Conservation (phyloP, 1,140 invertebrate species). For the Aradophagus sp. region DNA sequence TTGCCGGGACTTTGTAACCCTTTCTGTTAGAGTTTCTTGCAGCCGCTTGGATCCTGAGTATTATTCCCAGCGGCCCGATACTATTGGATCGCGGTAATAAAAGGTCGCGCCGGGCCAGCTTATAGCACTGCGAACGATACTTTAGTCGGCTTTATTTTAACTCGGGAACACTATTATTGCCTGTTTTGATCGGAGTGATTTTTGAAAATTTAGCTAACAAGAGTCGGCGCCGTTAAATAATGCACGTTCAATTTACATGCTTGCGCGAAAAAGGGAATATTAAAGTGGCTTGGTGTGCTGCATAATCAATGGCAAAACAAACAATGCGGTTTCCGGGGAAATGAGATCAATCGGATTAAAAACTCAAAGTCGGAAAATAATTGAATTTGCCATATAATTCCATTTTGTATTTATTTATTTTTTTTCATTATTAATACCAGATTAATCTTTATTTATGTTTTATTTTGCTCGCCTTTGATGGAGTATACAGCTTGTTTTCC, state of each 20-base stretch:
- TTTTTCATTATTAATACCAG: too few relatives aligned
- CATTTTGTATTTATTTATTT: too few relatives aligned
- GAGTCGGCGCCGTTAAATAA: not conserved
- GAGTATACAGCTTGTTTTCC: too few relatives aligned
- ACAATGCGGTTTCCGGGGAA: too few relatives aligned
- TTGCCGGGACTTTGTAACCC: conserved; percentile 33
- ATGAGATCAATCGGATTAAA: too few relatives aligned
- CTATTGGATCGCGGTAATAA: conserved; percentile 34
- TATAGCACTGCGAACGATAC: conserved; percentile 30
- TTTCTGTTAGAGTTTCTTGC: conserved; percentile 32
- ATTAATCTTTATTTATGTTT: too few relatives aligned
- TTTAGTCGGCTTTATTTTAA: conserved; percentile 38
- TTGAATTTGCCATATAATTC: too few relatives aligned
- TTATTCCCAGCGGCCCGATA: conserved; percentile 38
- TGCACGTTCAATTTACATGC: not conserved
- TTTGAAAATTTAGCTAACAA: conserved; percentile 16
- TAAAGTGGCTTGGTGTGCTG: too few relatives aligned
- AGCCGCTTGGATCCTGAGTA: conserved; percentile 43
- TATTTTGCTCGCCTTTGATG: too few relatives aligned
- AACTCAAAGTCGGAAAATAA: too few relatives aligned
- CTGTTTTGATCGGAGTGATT: conserved; percentile 31
- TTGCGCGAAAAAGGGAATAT: too few relatives aligned
- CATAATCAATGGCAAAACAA: too few relatives aligned
- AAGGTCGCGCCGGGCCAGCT: conserved; percentile 25
- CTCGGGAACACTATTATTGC: conserved; percentile 30